Percentiles rank a stretch among this genome's conserved stretches.
phyloP scores from a whole-genome alignment of 2,797 vertebrate species.

The Hydrophis major region DNA sequence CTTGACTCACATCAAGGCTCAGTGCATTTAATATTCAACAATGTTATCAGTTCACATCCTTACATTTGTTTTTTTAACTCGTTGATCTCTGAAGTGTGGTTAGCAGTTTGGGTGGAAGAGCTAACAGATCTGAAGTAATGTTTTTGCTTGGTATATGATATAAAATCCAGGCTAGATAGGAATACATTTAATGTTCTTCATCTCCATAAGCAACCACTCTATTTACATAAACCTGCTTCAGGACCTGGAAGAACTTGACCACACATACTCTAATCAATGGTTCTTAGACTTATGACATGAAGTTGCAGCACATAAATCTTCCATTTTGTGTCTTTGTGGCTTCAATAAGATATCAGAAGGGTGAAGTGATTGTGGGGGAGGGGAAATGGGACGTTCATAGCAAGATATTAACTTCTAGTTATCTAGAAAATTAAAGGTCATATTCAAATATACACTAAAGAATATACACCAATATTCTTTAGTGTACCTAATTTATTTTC shows the following conservation, averaged over 20 bases:
- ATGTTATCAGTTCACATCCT: background rate
- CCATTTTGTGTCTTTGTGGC: background rate
- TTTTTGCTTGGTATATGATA: background rate
- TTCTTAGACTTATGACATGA: background rate
- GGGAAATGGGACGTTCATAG: background rate
- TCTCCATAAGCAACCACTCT: too few species aligned
- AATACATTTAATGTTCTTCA: background rate
- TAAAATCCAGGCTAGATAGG: background rate
- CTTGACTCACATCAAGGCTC: background rate
- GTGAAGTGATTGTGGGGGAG: background rate
- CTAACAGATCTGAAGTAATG: too few species aligned
- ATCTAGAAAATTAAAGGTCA: background rate
- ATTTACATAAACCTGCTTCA: background rate
- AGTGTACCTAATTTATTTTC: background rate
- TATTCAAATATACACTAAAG: background rate
- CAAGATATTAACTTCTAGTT: background rate
- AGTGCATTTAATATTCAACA: background rate
- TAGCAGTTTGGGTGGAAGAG: background rate
- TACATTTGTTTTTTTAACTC: background rate
- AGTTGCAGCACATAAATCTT: background rate
- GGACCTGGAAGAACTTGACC: background rate
- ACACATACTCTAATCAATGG: background rate
- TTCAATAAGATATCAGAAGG: background rate
- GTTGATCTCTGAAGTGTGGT: background rate
- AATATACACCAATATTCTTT: background rate